These are phyloP conservation scores for Halichoeres trimaculatus DNA, from an alignment of 2,113 vertebrate species.

Conservation along the genomic window DNA sequence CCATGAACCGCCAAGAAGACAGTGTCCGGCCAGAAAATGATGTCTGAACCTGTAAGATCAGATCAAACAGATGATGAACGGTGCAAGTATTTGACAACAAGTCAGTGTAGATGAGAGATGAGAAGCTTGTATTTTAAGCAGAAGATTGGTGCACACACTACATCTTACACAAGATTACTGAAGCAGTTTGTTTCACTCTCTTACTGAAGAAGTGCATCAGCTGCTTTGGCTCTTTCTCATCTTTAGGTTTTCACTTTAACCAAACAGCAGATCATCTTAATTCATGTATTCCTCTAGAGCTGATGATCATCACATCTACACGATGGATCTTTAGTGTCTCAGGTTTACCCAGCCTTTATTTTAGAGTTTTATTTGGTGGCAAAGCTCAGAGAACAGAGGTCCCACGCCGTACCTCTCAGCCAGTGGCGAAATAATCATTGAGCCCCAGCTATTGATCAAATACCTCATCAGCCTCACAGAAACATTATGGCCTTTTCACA, in stretches of 20 bases:
- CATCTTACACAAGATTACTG: background rate
- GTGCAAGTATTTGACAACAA: background rate
- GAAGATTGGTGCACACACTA: background rate
- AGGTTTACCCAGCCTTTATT: background rate
- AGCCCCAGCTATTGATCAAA: constrained; percentile 23
- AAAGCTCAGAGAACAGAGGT: background rate
- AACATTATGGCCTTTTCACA: constrained; percentile 30
- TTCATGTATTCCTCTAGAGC: constrained; percentile 16
- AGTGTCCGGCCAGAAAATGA: background rate
- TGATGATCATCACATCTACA: background rate
- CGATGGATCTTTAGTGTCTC: background rate
- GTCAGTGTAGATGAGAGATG: background rate
- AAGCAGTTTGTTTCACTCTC: background rate
- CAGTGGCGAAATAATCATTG: constrained; percentile 21
- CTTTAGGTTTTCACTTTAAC: constrained; percentile 7
- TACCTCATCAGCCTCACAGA: constrained; percentile 8
- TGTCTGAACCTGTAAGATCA: background rate
- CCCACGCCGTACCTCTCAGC: constrained; percentile 1
- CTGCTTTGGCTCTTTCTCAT: background rate
- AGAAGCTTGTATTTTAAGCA: background rate
- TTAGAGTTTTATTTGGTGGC: background rate
- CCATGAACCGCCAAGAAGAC: background rate
- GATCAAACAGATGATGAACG: background rate
- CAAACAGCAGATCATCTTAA: constrained; percentile 4
- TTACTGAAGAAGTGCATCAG: background rate